Evolutionary conservation across 2,797 vertebrate genomes (phyloP).

Genomic region (Urophycis tenuis): DNA sequence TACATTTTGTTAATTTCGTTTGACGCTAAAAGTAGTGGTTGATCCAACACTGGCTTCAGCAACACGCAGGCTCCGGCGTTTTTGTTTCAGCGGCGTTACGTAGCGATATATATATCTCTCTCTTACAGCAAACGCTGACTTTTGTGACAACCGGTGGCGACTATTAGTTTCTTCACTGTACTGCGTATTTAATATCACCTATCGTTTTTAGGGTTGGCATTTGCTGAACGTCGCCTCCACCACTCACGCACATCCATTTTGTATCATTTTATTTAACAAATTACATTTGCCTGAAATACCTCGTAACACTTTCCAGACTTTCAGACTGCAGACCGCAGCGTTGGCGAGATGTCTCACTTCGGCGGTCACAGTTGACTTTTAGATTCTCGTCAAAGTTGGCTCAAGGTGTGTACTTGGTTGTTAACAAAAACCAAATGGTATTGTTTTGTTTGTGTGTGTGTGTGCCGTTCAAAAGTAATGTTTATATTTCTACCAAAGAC

Average conservation of each 20-base stretch:
- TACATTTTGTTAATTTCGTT: not conserved
- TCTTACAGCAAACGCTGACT: not conserved
- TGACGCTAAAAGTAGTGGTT: not conserved
- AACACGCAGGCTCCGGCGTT: not conserved
- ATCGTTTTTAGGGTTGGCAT: not conserved
- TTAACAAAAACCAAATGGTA: constrained; percentile 1
- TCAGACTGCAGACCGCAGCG: not conserved
- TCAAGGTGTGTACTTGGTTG: not conserved
- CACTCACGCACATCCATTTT: not conserved
- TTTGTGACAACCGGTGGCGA: not conserved
- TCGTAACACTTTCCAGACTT: constrained; percentile 1
- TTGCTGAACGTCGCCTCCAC: not conserved
- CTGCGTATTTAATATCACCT: not conserved
- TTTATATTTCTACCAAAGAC: constrained; percentile 2
- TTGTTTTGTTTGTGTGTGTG: not conserved
- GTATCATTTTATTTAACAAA: not conserved
- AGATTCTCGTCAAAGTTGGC: not conserved
- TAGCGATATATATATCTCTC: not conserved
- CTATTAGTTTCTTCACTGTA: not conserved
- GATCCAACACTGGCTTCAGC: not conserved
- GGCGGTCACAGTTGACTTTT: not conserved
- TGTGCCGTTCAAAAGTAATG: not conserved
- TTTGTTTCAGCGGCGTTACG: not conserved
- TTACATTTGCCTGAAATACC: not conserved
- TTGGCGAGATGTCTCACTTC: not conserved